Evolutionary conservation across 2,888 invertebrate species (phyloP).

Genomic region (Hermodice carunculata): DNA sequence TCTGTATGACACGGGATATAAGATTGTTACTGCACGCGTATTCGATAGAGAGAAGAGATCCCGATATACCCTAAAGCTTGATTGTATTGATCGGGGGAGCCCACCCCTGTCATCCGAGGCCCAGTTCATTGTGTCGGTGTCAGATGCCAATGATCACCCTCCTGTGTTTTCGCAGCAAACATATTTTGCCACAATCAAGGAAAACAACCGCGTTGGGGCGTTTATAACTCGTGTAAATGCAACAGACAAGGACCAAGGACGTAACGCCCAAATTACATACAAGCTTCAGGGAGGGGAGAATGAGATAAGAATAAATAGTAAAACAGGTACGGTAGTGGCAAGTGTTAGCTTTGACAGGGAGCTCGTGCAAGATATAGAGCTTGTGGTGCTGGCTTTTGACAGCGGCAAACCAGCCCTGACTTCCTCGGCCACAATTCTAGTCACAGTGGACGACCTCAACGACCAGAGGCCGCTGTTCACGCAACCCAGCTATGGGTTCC

Average conservation of each 20-base stretch:
- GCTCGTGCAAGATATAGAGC: constrained; percentile 33
- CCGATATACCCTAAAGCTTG: constrained; percentile 25
- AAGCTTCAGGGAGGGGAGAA: constrained; percentile 29
- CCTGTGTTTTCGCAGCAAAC: constrained; percentile 25
- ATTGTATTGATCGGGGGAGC: constrained; percentile 27
- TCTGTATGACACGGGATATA: constrained; percentile 22
- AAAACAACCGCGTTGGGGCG: constrained; percentile 28
- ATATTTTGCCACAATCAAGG: constrained; percentile 28
- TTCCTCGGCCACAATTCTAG: constrained; percentile 46
- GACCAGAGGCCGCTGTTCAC: constrained; percentile 36
- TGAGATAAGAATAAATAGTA: constrained; percentile 15
- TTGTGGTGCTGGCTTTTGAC: constrained; percentile 55
- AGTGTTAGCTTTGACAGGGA: constrained; percentile 35
- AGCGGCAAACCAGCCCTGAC: constrained; percentile 51
- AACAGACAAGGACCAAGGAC: constrained; percentile 44
- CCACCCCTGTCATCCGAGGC: constrained; percentile 22
- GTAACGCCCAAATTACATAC: constrained; percentile 56
- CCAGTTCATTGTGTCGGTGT: constrained; percentile 21
- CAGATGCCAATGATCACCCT: constrained; percentile 37
- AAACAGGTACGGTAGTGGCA: constrained; percentile 29
- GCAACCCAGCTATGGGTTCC: constrained; percentile 26
- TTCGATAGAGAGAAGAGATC: constrained; percentile 34
- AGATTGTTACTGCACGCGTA: constrained; percentile 24
- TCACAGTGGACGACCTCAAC: constrained; percentile 52
- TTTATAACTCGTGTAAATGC: constrained; percentile 28